Base-by-base conservation (phyloP, 2,797 vertebrate genomes). In the Miichthys miiuy region DNA sequence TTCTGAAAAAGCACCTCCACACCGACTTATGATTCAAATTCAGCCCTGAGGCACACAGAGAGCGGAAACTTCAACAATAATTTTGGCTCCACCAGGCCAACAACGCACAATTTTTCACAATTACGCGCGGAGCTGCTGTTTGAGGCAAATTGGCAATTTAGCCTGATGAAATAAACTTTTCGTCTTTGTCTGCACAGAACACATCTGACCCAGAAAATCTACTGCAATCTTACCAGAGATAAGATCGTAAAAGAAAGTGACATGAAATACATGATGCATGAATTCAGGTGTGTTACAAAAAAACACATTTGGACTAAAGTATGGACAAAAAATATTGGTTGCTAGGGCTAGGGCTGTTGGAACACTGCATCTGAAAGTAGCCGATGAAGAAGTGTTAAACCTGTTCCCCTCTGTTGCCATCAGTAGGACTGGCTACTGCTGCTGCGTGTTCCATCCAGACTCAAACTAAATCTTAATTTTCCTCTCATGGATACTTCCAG, bases 401-500 rank as follows among this genome's bases (percentile, higher is more conserved):
- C 66, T 27, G 68, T 88, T 90, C 72, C 77, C 63, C 51, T 89
- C 83, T 83, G 68, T 70, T 89, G 60, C 84, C 52, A 51, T 84
- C 20, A 50, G 61, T 25, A 60, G 62, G 51, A 64, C 68, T 54
- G 50, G 51, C 57, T 75, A 55, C 64, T 62, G 57, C 81, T 80
- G 65, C 73, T 72, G 78, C 34, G 8, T 38, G 68, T 73, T 76
- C 74, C 55, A 67, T 51, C 68, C 52, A 0, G 2, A 56, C 56
- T 72, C 50, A 81, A 77, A 72, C 69, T 50, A 54, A 47, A 57
- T 81, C 57, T 67, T 77, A 34, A 44, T 79, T 80, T 83, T 75
- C 52, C 75, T 62, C 38, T 63, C 27, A 75, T 79, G 79, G 76
- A 78, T 47, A 58, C 52, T 73, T 89, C 69, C 72, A 72, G 60